Base-by-base conservation (phyloP, 1,140 invertebrate species). In the Bactericera cockerelli region DNA sequence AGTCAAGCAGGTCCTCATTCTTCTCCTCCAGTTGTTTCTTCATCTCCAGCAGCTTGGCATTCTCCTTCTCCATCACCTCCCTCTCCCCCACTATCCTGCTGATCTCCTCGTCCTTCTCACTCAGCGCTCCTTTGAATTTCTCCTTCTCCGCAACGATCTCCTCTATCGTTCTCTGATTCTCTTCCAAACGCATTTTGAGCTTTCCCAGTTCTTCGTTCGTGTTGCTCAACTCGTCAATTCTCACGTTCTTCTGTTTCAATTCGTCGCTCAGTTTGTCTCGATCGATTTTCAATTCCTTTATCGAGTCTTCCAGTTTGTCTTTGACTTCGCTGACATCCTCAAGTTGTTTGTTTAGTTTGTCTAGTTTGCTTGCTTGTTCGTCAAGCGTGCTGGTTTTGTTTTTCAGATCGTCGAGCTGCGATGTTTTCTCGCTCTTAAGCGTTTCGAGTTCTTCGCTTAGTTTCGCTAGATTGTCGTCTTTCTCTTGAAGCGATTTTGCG, bases 221-320 rank as follows among this genome's bases (percentile, higher is more conserved):
- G 22, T 49, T 49, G n/a, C n/a, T 19, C 4, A 49, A 16, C 19
- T 49, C 42, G n/a, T 49, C 42, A 22, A 49, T 49, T 49, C 42
- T 49, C 3, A 16, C 42, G 3, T 4, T 49, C n/a, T 49, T 49
- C 22, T 4, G 4, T 8, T 49, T 49, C 22, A 49, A n/a, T n/a
- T 49, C 42, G 19, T 49, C 42, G 22, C 4, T 6, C 19, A 49
- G 19, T 49, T 49, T 49, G 42, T 49, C 42, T n/a, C 42, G n/a
- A n/a, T 49, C 42, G 6, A 49, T 49, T 49, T 49, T 49, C 42
- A 49, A n/a, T 49, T 49, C 42, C 19, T 49, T 49, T n/a, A 49
- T n/a, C 4, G 42, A 4, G n/a, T 49, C 42, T 19, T 49, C 22
- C 8, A 49, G 22, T n/a, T 49, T 49, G 42, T 4, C 42, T 8